These are phyloP conservation scores for Lucilia sericata DNA, from an alignment of 1,140 invertebrate genomes.

Conservation along the genomic window DNA sequence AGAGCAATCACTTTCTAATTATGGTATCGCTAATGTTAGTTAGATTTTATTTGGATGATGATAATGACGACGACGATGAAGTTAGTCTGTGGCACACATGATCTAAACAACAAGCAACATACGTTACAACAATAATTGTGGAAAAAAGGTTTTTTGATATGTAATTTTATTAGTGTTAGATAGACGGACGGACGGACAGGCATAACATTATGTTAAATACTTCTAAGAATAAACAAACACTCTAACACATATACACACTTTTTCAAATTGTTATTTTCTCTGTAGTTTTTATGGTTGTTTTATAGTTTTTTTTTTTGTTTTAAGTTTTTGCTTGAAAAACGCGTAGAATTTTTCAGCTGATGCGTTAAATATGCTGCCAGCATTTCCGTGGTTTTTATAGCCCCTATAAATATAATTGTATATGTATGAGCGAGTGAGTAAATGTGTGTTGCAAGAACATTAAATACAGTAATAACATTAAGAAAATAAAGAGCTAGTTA, in stretches of 20 bases:
- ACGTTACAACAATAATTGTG: not conserved
- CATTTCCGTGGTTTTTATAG: constrained; percentile 39
- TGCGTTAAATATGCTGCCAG: constrained; percentile 40
- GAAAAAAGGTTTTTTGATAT: not conserved
- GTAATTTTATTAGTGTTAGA: not conserved
- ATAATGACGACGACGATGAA: no score
- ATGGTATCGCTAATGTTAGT: not conserved
- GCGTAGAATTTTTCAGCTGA: constrained; percentile 37
- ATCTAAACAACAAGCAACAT: not conserved
- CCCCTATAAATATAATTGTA: constrained; percentile 20
- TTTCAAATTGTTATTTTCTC: not conserved
- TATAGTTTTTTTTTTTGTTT: constrained; percentile 14
- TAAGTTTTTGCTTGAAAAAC: constrained; percentile 35
- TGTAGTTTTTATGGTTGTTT: not conserved
- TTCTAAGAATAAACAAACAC: constrained; percentile 1
- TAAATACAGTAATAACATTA: not conserved
- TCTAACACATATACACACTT: not conserved
- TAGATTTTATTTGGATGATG: constrained; percentile 1
- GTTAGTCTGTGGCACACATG: no score
- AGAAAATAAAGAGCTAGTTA: not conserved
- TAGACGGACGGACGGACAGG: not conserved
- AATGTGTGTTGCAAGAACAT: not conserved
- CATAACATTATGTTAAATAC: constrained; percentile 1
- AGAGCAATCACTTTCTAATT: constrained; percentile 38
- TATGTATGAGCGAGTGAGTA: not conserved